Base-by-base conservation (phyloP, 2,888 invertebrate species). In the Nomada goodeniana region DNA sequence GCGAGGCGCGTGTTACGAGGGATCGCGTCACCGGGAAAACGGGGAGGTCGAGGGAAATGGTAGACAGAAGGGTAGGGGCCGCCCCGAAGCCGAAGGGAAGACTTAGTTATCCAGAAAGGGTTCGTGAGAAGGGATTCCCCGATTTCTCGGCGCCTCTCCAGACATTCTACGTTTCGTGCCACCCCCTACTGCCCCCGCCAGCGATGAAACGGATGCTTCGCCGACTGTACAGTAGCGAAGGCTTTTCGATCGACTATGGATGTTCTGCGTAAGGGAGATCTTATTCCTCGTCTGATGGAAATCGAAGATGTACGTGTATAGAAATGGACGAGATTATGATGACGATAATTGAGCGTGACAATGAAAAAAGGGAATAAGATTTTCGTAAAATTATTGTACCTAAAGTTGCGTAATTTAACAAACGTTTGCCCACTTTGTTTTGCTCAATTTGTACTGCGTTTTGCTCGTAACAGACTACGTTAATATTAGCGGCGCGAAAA, bases 21-120 rank as follows among this genome's bases (percentile, higher is more conserved):
- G 63, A 11, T 61, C 47, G 47, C 20, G 20, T 13, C 15, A 69
- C 11, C 47, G 72, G 72, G 72, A 79, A 82, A 82, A 70, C 42
- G 13, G 36, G 64, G 26, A 60, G 64, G 76, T 57, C 74, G 68
- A 26, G 50, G 50, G 18, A 44, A n/a, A 63, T 20, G 55, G 59
- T n/a, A 52, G 20, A 67, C 69, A 44, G 63, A 44, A 20, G 53
- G 75, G 72, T 68, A 36, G 70, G 70, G 76, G 20, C 36, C 64
- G 86, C 52, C 75, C 80, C 79, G 85, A 85, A 80, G 85, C 80
- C 76, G 76, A 72, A 80, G 78, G 80, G 84, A 87, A 89, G 87
- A 89, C 86, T 90, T 88, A 88, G 89, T 90, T 91, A 91, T 89
- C 83, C 76, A 74, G 72, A 81, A 86, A 87, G 84, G 72, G 83